Conservation (phyloP, 2,797 vertebrate genomes). For the Lateolabrax maculatus region DNA sequence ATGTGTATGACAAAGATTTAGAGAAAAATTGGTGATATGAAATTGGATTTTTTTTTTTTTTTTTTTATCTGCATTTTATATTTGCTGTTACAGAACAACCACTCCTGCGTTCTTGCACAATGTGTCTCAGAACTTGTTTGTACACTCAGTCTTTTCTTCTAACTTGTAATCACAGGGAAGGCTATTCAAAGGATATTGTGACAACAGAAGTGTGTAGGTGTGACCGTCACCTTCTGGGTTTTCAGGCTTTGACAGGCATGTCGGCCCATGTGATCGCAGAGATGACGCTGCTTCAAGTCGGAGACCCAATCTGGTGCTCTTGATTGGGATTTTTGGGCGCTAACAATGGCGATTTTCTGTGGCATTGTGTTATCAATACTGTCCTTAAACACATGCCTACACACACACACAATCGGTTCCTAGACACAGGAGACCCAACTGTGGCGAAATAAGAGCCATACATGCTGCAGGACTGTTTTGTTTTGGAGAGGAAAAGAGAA, state of each 20-base stretch:
- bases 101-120: not conserved
- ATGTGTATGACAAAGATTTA: not conserved
- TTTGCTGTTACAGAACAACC: not conserved
- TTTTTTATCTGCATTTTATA: not conserved
- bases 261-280: constrained; percentile 28
- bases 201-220: constrained; percentile 54
- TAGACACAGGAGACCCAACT: constrained; percentile 45
- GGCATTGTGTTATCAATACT: constrained; percentile 28
- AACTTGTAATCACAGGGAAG: constrained; percentile 23
- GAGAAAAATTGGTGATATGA: not conserved
- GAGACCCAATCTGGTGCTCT: constrained; percentile 6
- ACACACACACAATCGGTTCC: constrained; percentile 28
- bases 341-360: constrained; percentile 8
- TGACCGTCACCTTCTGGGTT: constrained; percentile 36
- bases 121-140: constrained; percentile 7
- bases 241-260: constrained; percentile 43
- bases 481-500: constrained; percentile 68
- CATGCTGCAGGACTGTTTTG: constrained; percentile 65
- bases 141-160: not conserved
- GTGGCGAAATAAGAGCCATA: constrained; percentile 57
- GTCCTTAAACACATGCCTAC: constrained; percentile 17
- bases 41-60: not conserved
- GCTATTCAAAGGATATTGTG: constrained; percentile 34
- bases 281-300: constrained; percentile 12
- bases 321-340: constrained; percentile 5